phyloP scores from a whole-genome alignment of 2,113 vertebrate genomes.

The Rana temporaria region DNA sequence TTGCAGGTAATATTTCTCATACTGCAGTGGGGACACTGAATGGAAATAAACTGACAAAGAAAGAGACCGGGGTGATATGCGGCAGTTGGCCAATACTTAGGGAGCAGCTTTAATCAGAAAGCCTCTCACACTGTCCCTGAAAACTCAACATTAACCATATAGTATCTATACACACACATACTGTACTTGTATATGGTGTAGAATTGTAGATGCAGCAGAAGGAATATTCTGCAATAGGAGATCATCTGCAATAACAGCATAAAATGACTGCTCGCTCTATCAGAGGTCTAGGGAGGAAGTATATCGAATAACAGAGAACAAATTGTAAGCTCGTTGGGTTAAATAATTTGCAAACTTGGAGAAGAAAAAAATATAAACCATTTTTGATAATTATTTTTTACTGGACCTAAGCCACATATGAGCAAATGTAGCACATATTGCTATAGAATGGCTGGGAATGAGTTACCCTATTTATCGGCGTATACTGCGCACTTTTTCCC shows the following conservation, averaged over 20 bases:
- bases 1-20: conserved; percentile 50
- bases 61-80: not conserved
- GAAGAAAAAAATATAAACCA: no score
- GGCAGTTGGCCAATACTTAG: not conserved
- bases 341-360: no score
- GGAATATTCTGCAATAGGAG: not conserved
- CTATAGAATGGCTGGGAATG: no score
- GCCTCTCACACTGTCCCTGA: not conserved
- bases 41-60: not conserved
- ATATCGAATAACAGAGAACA: conserved; percentile 7
- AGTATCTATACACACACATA: not conserved
- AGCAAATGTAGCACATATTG: no score
- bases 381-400: no score
- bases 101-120: not conserved
- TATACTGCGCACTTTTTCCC: no score
- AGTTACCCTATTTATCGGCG: no score
- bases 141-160: conserved; percentile 13
- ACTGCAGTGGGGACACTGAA: conserved; percentile 31
- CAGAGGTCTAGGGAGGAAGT: not conserved
- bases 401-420: no score
- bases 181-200: not conserved
- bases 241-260: conserved; percentile 16
- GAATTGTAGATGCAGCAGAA: conserved; percentile 20
- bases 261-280: conserved; percentile 22
- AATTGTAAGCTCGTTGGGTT: conserved; percentile 3